Evolutionary conservation across 37 sponge, comb jelly and placozoan species (phyloP), one percentile per base, ranked within the genome.

Genomic region (Amphimedon queenslandica): DNA sequence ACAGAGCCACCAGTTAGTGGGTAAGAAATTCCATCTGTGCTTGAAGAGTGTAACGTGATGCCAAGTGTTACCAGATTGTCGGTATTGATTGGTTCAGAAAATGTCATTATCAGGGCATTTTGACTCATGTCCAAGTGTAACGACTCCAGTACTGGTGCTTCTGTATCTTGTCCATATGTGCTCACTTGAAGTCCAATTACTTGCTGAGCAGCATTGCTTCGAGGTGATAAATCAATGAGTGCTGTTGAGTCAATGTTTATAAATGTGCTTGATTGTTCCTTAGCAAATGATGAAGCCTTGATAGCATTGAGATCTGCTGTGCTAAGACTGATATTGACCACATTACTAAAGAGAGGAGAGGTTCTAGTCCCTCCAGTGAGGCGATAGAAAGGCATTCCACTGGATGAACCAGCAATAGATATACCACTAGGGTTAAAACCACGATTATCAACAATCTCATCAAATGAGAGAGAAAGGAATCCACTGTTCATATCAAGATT

Each of bases 401-500:
- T n/a, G 21, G 64, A 64, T 23, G 68, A 57, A 58, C 41, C 42
- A 25, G 67, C 67, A 20, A 90, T 58, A 1, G 77, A 42, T 23
- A 90, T 30, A 23, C 86, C 79, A 76, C 74, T 76, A 25, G 78
- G 69, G 36, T 64, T 64, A 4, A 90, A 69, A 10, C 37, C 58
- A 28, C 90, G 61, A 16, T 73, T 77, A 61, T 90, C 90, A 30
- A 93, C 72, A 38, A 93, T 77, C 63, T 95, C 96, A 84, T 78
- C 67, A 55, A 95, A 95, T n/a, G 63, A 39, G 33, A 95, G 80
- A 11, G 55, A 55, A 4, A 95, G 80, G n/a, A 42, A 4, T 28
- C 96, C 96, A 18, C 71, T 73, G 64, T 90, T 82, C 75, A 95
- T 68, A 55, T 88, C 78, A 23, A 95, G 61, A 73, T 84, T 69